Base-by-base conservation (phyloP, 2,113 vertebrate genomes). In the Amia ocellicauda region DNA sequence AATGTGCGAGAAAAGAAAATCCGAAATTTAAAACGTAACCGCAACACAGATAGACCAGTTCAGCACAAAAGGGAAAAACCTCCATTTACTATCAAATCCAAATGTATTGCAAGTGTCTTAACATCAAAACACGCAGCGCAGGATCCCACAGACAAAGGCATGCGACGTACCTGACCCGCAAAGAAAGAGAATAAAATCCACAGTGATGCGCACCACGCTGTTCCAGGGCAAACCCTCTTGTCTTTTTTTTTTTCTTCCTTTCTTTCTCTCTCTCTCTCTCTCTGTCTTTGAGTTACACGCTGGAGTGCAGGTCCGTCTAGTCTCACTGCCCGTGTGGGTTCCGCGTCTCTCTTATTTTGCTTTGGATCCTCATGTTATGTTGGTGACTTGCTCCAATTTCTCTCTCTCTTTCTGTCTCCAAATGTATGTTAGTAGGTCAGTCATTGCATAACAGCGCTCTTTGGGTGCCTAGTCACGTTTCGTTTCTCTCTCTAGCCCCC, bases 401-500 rank as follows among this genome's bases (percentile, higher is more conserved):
- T 71, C 72, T 81, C 65, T 76, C 78, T 60, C 77, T 54, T 66
- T 27, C 73, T 67, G 73, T 79, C 75, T 79, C 78, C 72, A 80
- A 86, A 88, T 88, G 81, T 91, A 85, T 91, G 89, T 90, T 90
- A 91, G 89, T 91, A 86, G 89, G 89, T 91, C 89, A 90, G 82
- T 72, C 73, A 88, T 90, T 91, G 88, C 89, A 88, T 90, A 91
- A 91, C 84, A 87, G 71, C 78, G 75, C 75, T 78, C 86, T 87
- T 83, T 82, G 81, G 82, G 78, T 87, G 85, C 86, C 86, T 84
- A 75, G 87, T 90, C 86, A 88, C 88, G 85, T 84, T 86, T 82
- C 81, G 71, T 81, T 76, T 83, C 74, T 81, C 74, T 62, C 55
- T 76, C 59, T 60, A 62, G 60, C 50, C 50, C 53, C 41, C 68